phyloP scores from a whole-genome alignment of 2,113 vertebrate species.

The Pungitius pungitius region DNA sequence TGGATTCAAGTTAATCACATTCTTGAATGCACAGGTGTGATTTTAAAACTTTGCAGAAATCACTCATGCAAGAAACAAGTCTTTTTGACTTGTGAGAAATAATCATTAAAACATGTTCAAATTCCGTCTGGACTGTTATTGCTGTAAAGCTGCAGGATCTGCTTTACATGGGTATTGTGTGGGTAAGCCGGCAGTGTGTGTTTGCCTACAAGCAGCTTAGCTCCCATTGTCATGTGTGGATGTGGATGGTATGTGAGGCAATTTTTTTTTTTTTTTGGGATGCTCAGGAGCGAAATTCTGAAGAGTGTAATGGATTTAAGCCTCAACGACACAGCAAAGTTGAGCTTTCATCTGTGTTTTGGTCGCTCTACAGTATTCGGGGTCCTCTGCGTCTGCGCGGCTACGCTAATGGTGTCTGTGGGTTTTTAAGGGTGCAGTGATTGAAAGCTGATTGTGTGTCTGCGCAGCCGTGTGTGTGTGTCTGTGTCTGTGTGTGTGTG shows the following conservation, averaged over 20 bases:
- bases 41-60: not conserved
- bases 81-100: not conserved
- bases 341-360: conserved; percentile 34
- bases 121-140: conserved; percentile 30
- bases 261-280: conserved; percentile 55
- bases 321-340: conserved; percentile 37
- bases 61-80: not conserved
- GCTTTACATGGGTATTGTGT: conserved; percentile 67
- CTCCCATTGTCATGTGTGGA: conserved; percentile 61
- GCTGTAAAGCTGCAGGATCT: conserved; percentile 39
- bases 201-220: conserved; percentile 71
- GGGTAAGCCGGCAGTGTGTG: conserved; percentile 50
- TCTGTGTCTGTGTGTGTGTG: conserved; percentile 26
- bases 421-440: conserved; percentile 15
- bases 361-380: conserved; percentile 13
- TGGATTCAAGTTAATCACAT: not conserved
- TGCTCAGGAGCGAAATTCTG: conserved; percentile 61
- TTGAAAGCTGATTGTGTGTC: too few relatives aligned
- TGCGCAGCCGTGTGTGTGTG: not conserved
- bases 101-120: conserved; percentile 19
- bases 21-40: conserved; percentile 9
- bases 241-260: conserved; percentile 61
- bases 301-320: conserved; percentile 53
- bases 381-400: conserved; percentile 14
- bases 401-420: conserved; percentile 20